Percentiles rank a stretch among this genome's conserved stretches.
Evolutionary conservation across 2,113 vertebrate genomes (phyloP).

Genomic region (Etheostoma cragini): DNA sequence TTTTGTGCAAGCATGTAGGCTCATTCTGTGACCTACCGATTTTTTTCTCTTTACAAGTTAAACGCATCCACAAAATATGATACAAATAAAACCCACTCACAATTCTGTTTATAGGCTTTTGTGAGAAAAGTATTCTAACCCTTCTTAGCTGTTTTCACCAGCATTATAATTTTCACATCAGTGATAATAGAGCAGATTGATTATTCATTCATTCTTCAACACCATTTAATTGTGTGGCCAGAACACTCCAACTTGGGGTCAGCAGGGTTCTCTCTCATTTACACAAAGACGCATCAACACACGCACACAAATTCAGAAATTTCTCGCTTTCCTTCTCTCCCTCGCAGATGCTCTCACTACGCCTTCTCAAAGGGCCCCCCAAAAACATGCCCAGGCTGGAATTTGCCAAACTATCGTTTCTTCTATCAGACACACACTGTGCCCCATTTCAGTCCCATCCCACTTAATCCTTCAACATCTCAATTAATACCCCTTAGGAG

Average conservation of each 20-base stretch:
- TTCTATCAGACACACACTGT: slow-evolving; percentile 71
- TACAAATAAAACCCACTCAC: slow-evolving; percentile 20
- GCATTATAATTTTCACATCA: slow-evolving; percentile 73
- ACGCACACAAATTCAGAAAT: slow-evolving; percentile 37
- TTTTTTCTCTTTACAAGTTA: not conserved
- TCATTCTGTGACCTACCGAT: not conserved
- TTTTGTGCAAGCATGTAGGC: not conserved
- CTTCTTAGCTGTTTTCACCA: slow-evolving; percentile 55
- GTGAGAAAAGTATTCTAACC: slow-evolving; percentile 33
- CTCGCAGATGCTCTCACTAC: slow-evolving; percentile 50
- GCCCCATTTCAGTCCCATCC: slow-evolving; percentile 54
- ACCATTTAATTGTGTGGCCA: slow-evolving; percentile 80
- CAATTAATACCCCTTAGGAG: slow-evolving; percentile 78
- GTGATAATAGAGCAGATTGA: slow-evolving; percentile 77
- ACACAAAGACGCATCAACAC: slow-evolving; percentile 47
- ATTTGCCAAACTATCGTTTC: slow-evolving; percentile 65
- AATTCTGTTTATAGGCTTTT: slow-evolving; percentile 26
- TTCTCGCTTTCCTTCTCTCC: slow-evolving; percentile 25
- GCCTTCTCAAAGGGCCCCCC: slow-evolving; percentile 47
- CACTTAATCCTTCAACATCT: slow-evolving; percentile 69
- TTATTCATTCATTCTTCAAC: slow-evolving; percentile 79
- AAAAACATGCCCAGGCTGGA: slow-evolving; percentile 75
- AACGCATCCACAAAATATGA: slow-evolving; percentile 30
- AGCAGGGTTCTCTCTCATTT: slow-evolving; percentile 71
- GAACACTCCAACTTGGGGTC: slow-evolving; percentile 71